Conservation (phyloP, 2,113 vertebrate genomes). For the Festucalex cinctus region DNA sequence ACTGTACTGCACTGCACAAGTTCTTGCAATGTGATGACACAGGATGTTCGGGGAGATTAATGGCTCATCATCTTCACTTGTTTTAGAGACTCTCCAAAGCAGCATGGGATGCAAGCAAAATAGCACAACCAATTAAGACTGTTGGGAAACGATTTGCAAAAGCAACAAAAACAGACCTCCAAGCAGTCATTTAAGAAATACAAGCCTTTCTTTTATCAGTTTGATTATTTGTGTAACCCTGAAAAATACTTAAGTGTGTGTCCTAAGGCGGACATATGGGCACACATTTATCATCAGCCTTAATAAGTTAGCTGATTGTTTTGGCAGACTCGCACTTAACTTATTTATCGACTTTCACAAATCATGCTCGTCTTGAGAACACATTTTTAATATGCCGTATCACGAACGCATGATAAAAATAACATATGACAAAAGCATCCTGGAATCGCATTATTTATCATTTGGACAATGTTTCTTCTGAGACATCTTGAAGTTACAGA, state of each 20-base stretch:
- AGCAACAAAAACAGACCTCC: constrained; percentile 48
- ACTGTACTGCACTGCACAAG: not conserved
- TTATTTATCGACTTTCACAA: constrained; percentile 64
- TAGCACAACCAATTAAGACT: constrained; percentile 35
- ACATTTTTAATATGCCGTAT: constrained; percentile 55
- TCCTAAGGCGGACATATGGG: constrained; percentile 55
- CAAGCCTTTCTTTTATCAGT: constrained; percentile 59
- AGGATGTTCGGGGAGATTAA: constrained; percentile 7
- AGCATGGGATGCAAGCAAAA: constrained; percentile 46
- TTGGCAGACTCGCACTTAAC: constrained; percentile 44
- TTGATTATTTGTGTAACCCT: constrained; percentile 64
- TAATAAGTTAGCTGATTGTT: constrained; percentile 41
- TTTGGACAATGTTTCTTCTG: constrained; percentile 41
- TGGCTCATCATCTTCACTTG: constrained; percentile 23
- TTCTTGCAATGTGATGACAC: not conserved
- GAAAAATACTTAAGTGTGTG: constrained; percentile 52
- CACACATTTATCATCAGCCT: constrained; percentile 54
- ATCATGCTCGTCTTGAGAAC: constrained; percentile 58
- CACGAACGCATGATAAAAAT: constrained; percentile 60
- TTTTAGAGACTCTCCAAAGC: constrained; percentile 37
- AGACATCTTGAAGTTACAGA: constrained; percentile 11
- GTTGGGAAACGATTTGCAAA: constrained; percentile 39
- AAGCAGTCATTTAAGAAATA: constrained; percentile 46
- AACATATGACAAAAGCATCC: constrained; percentile 58
- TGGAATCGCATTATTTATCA: constrained; percentile 58